phyloP scores from a whole-genome alignment of 2,797 vertebrate genomes.

The Hylomyscus alleni region DNA sequence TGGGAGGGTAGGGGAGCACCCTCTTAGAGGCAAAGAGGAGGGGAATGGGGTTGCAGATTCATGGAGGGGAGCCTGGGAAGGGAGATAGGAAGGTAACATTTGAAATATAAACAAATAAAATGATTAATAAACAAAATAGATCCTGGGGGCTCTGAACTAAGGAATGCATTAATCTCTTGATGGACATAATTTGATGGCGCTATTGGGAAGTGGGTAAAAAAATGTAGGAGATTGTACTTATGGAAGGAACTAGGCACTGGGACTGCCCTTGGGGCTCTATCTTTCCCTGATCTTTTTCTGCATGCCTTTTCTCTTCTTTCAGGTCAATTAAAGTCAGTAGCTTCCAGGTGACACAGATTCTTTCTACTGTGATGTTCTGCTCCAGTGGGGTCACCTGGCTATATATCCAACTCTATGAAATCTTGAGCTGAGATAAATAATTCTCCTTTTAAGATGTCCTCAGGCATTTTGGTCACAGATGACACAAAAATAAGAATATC shows the following conservation, averaged over 20 bases:
- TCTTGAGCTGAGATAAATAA: not conserved
- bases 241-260: not conserved
- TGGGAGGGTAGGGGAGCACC: not conserved
- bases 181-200: not conserved
- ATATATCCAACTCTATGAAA: not conserved
- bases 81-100: not conserved
- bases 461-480: not conserved
- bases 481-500: not conserved
- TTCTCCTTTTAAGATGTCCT: not conserved
- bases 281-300: not conserved
- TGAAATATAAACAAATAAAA: not conserved
- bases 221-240: not conserved
- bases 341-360: too few relatives aligned
- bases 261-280: not conserved
- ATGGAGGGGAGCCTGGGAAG: not conserved
- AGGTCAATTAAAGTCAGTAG: not conserved
- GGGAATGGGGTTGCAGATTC: not conserved
- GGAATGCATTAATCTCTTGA: not conserved
- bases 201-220: not conserved
- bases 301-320: not conserved
- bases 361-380: not conserved
- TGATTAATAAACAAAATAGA: not conserved
- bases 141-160: not conserved
- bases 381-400: not conserved
- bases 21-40: not conserved